phyloP scores from a whole-genome alignment of 2,113 vertebrate species.

The Sinocyclocheilus maitianheensis region DNA sequence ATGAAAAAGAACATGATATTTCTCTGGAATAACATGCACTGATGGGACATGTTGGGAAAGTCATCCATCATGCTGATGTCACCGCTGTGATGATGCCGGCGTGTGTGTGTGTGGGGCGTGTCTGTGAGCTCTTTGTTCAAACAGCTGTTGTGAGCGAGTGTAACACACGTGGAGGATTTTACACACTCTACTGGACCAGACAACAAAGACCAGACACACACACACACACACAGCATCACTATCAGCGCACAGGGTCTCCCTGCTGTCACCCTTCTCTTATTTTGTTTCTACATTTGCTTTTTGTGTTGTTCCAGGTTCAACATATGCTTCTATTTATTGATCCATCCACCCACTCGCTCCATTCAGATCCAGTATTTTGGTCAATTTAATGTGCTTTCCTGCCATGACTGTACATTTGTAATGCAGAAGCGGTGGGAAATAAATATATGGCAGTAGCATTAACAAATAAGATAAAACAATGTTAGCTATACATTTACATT shows the following conservation, averaged over 20 bases:
- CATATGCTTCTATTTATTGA: not conserved
- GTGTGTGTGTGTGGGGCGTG: constrained; percentile 27
- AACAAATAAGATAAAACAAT: too few species aligned
- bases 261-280: not conserved
- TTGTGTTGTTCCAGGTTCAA: not conserved
- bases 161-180: not conserved
- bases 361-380: not conserved
- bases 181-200: constrained; percentile 27
- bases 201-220: constrained; percentile 24
- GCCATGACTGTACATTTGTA: not conserved
- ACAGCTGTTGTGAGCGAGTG: constrained; percentile 34
- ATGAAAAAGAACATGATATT: not conserved
- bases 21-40: not conserved
- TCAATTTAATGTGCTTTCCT: not conserved
- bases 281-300: not conserved
- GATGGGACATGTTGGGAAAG: not conserved
- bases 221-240: not conserved
- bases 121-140: constrained; percentile 42
- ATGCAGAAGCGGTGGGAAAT: not conserved
- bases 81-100: not conserved
- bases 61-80: not conserved
- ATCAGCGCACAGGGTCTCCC: not conserved
- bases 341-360: not conserved
- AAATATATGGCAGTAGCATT: too few species aligned
- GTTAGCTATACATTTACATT: too few species aligned